These are phyloP conservation scores for Labeo catla DNA, from an alignment of 2,113 vertebrate species.

Conservation along the genomic window DNA sequence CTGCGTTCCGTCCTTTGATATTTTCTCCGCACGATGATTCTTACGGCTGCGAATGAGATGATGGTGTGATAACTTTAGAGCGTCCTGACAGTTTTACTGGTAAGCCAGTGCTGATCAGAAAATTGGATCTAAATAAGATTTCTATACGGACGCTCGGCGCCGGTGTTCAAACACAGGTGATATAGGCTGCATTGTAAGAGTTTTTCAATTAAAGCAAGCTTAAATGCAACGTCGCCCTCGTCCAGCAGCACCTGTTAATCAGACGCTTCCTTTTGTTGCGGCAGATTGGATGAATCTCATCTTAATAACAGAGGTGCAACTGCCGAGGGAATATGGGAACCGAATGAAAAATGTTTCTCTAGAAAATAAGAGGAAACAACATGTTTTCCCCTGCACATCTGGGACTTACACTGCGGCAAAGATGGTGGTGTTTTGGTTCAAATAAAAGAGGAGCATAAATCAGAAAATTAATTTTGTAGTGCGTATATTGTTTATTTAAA, in stretches of 20 bases:
- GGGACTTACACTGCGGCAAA: not conserved
- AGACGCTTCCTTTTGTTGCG: constrained; percentile 18
- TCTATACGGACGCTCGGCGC: constrained; percentile 50
- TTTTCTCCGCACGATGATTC: constrained; percentile 42
- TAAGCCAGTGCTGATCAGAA: constrained; percentile 72
- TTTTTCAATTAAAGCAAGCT: constrained; percentile 58
- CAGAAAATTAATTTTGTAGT: not conserved
- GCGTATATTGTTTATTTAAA: not conserved
- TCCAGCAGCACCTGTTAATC: not conserved
- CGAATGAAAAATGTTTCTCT: not conserved
- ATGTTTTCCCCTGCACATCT: not conserved
- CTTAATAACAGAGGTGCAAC: not conserved
- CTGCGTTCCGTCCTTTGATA: not conserved
- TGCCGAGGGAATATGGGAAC: not conserved
- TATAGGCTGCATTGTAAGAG: constrained; percentile 40
- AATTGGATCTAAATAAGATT: constrained; percentile 79
- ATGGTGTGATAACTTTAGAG: constrained; percentile 46
- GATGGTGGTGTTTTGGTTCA: not conserved
- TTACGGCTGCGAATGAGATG: constrained; percentile 50
- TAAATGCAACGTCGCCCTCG: not conserved
- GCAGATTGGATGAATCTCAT: constrained; percentile 33
- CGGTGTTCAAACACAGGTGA: constrained; percentile 52
- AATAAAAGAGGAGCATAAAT: not conserved
- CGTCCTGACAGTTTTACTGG: constrained; percentile 65
- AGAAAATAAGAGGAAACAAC: not conserved